Evolutionary conservation across 2,888 invertebrate genomes (phyloP).

Genomic region (Thecophora atra): DNA sequence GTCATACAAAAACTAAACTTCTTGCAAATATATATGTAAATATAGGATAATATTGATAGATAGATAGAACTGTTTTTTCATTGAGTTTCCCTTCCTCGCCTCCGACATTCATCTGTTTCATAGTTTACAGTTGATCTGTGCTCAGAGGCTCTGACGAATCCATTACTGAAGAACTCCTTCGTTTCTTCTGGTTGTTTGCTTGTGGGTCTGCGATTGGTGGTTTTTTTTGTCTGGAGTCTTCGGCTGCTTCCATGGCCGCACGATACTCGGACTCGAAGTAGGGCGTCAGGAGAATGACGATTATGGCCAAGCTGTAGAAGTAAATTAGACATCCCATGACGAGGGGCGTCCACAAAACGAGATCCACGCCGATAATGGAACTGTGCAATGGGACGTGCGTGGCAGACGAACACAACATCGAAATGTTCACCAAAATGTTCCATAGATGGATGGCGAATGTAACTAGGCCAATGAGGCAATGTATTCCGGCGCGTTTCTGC

Average conservation of each 20-base stretch:
- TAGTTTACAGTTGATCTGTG: too few relatives aligned
- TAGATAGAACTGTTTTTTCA: too few relatives aligned
- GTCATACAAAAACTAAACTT: too few relatives aligned
- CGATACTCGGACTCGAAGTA: not conserved
- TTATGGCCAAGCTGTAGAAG: not conserved
- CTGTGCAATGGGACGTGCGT: not conserved
- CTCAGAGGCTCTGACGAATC: too few relatives aligned
- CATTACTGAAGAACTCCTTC: too few relatives aligned
- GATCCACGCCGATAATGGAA: not conserved
- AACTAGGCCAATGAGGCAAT: constrained; percentile 18
- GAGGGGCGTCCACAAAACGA: not conserved
- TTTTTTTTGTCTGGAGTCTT: not conserved
- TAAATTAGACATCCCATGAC: not conserved
- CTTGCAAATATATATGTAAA: too few relatives aligned
- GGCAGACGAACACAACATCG: constrained; percentile 4
- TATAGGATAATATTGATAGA: too few relatives aligned
- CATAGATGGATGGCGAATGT: constrained; percentile 9
- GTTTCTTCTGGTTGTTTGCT: not conserved
- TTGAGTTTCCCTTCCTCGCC: too few relatives aligned
- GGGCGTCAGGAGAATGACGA: not conserved
- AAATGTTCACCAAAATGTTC: constrained; percentile 9
- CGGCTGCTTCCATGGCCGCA: not conserved
- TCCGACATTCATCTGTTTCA: too few relatives aligned
- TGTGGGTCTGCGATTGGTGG: not conserved
- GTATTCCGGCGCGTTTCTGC: constrained; percentile 10